Conservation (phyloP, 2,797 vertebrate species). For the Florisuga fusca region DNA sequence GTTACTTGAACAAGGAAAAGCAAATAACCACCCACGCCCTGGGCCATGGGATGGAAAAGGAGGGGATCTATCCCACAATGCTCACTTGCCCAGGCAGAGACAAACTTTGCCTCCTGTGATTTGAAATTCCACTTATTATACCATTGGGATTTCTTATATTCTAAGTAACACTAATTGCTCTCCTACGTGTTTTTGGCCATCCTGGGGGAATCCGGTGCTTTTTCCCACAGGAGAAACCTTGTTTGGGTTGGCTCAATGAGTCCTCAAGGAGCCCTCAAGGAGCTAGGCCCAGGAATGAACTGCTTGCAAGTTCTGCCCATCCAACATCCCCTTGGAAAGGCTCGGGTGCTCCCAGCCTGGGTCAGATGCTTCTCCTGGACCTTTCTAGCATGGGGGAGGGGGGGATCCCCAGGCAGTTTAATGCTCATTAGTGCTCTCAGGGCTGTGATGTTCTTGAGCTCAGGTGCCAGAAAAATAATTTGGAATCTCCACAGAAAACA, state of each 20-base stretch:
- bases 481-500: not conserved
- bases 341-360: no score
- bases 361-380: not conserved
- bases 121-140: not conserved
- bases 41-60: not conserved
- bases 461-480: not conserved
- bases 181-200: not conserved
- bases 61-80: fast-evolving
- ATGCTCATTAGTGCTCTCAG: not conserved
- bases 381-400: fast-evolving
- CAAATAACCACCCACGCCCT: not conserved
- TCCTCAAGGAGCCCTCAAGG: not conserved
- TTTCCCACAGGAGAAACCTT: not conserved
- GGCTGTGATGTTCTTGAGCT: not conserved
- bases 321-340: not conserved
- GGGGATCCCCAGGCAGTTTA: not conserved
- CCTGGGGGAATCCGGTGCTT: not conserved
- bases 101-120: not conserved
- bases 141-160: not conserved
- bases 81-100: not conserved
- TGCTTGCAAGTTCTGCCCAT: fast-evolving
- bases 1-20: not conserved
- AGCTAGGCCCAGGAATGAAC: not conserved
- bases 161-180: no score
- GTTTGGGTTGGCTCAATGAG: not conserved